Base-by-base conservation (phyloP, 2,888 invertebrate genomes). In the Apotomis capreana region DNA sequence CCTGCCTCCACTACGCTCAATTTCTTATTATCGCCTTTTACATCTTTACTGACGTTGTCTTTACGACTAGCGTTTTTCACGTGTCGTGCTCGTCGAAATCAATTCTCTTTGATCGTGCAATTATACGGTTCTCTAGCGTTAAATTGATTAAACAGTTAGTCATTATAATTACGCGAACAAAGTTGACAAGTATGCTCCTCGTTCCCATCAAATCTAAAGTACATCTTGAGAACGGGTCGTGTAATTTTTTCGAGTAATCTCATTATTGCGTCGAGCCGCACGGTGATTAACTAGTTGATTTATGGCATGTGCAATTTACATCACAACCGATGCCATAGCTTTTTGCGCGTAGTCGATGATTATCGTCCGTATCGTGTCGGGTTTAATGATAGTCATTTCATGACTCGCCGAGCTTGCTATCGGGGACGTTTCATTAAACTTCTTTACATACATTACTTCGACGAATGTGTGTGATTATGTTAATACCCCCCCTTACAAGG, bases 291-390 rank as follows among this genome's bases (percentile, higher is more conserved):
- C 85, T 86, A 83, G 85, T 90, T 93, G 92, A 92, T 92, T 92
- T 93, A 92, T 92, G 87, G 90, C 90, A 83, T 85, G 85, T 89
- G 91, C 92, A 92, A 92, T 92, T 93, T 92, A 88, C 92, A 92
- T 92, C 91, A 85, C 84, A 87, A 84, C 85, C 84, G 87, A 88
- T 88, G 88, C 86, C 84, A 88, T 89, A 86, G 89, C 89, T 92
- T 92, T 92, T 92, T 92, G 88, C 91, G 82, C 85, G 86, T 78
- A 88, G 83, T 84, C 87, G 89, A 90, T 91, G 88, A 92, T 92
- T 92, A 92, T 92, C 91, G 89, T 89, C 88, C 89, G 90, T 91
- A 92, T 92, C 92, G 92, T 90, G 92, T 91, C 89, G 89, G 87
- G 81, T 84, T 88, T 93, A 93, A 93, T 93, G 89, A 91, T 91